Evolutionary conservation across 2,888 invertebrate genomes (phyloP), one percentile per base, ranked within the genome.

Genomic region (Phaonia tiefii): DNA sequence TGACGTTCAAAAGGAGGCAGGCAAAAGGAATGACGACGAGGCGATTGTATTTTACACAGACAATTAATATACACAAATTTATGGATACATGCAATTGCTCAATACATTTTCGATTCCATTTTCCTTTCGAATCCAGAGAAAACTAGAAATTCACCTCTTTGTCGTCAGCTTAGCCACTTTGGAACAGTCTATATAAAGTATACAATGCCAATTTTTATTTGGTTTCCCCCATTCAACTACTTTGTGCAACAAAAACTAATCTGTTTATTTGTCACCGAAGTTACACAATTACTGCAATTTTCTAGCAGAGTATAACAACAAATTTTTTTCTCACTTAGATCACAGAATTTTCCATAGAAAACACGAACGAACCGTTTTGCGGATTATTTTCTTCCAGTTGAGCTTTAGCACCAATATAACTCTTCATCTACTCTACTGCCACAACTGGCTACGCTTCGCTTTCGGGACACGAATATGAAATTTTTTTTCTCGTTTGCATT

Each of bases 381-480:
- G 67, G 78, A 81, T 75, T 65, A 78, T 72, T 31, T 31, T 31
- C 31, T 31, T 31, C 8, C 31, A 72, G 67, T 72, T 65, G 75
- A 76, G 78, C 75, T 81, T 78, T 56, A 81, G 81, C 78, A 78
- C 75, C 81, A 78, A 25, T 65, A 73, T 51, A 72, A 79, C 70
- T 70, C 31, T 31, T 31, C 78, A 78, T 71, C 78, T 75, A 25
- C 70, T 69, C 58, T 72, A 79, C 70, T 70, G 63, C 65, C 70
- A 76, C 66, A 81, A 76, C 81, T 81, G 76, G 70, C 80, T 80
- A 76, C 31, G 85, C 84, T 84, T 84, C 80, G 83, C 80, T 83
- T 84, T 85, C 82, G 80, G 82, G 82, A 79, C 83, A 84, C 84
- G 83, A 84, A 82, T 79, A 84, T 86, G 4, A 31, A 31, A 84